Evolutionary conservation across 2,797 vertebrate genomes (phyloP), one percentile per base, ranked within the genome.

Genomic region (Bovichtus variegatus): DNA sequence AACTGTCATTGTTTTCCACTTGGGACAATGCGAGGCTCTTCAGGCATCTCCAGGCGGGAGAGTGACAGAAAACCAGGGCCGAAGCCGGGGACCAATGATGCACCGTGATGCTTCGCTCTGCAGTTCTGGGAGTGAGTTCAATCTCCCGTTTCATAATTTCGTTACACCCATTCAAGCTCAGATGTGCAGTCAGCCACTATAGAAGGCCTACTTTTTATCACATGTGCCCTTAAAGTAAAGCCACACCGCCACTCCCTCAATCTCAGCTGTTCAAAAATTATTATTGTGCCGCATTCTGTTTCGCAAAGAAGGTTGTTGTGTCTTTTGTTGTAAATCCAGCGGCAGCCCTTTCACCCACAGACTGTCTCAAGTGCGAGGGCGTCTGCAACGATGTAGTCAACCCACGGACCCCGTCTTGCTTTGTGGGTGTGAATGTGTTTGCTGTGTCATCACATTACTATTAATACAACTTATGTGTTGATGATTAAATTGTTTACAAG

Each of bases 121-220:
- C 64, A 80, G 64, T 58, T 84, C 67, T 83, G 78, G 83, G 77
- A 87, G 84, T 80, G 0, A 83, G 92, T 89, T 90, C 84, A 83
- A 80, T 88, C 85, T 83, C 71, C 65, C 21, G 63, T 60, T 66
- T 82, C 69, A 87, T 83, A 71, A 87, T 82, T 73, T 76, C 34
- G 58, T 74, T 81, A 79, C 74, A 75, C 81, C 82, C 79, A 78
- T 76, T 79, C 64, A 61, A 63, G 71, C 75, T 78, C 68, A 78
- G 74, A 80, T 70, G 60, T 79, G 73, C 59, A 62, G 23, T 9
- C 40, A 31, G 63, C 9, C 9, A 43, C 21, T 16, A 16, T 4
- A 49, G 15, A 25, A 64, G 34, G 69, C 19, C 31, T 19, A 54
- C 25, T 72, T 75, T 79, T 68, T 31, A 71, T 66, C 64, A 40